Evolutionary conservation across 1,140 invertebrate species (phyloP).

Genomic region (Drosophila micromelanica): DNA sequence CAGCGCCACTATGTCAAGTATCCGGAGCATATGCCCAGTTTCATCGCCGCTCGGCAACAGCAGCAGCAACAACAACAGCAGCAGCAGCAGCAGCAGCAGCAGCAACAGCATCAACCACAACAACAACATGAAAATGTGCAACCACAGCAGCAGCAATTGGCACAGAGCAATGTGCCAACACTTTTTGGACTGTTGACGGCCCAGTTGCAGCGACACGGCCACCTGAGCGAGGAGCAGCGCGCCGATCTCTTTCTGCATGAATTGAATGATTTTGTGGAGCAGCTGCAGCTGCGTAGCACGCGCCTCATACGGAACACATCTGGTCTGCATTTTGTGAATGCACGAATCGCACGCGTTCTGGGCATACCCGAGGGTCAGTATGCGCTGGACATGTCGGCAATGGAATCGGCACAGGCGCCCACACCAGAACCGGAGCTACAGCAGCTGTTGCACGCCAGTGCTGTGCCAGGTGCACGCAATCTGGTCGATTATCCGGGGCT

Average conservation of each 20-base stretch:
- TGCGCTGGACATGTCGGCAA: constrained; percentile 77
- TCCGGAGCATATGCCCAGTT: constrained; percentile 71
- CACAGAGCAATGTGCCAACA: constrained; percentile 36
- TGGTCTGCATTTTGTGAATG: constrained; percentile 74
- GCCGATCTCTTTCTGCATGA: constrained; percentile 78
- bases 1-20: constrained; percentile 76
- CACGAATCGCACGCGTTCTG: constrained; percentile 65
- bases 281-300: constrained; percentile 75
- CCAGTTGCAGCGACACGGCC: constrained; percentile 65
- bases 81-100: neutral
- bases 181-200: constrained; percentile 67
- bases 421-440: constrained; percentile 56
- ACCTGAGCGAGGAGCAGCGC: constrained; percentile 77
- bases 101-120: constrained; percentile 1
- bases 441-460: constrained; percentile 29
- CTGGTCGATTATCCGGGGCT: constrained; percentile 72
- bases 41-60: constrained; percentile 11
- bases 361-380: constrained; percentile 83
- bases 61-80: neutral
- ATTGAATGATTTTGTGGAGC: constrained; percentile 75
- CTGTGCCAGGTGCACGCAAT: constrained; percentile 44
- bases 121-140: neutral
- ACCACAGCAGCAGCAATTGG: neutral
- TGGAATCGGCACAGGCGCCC: constrained; percentile 69
- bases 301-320: constrained; percentile 80